These are phyloP conservation scores for Penelope pileata DNA, from an alignment of 2,113 vertebrate species.

Conservation along the genomic window DNA sequence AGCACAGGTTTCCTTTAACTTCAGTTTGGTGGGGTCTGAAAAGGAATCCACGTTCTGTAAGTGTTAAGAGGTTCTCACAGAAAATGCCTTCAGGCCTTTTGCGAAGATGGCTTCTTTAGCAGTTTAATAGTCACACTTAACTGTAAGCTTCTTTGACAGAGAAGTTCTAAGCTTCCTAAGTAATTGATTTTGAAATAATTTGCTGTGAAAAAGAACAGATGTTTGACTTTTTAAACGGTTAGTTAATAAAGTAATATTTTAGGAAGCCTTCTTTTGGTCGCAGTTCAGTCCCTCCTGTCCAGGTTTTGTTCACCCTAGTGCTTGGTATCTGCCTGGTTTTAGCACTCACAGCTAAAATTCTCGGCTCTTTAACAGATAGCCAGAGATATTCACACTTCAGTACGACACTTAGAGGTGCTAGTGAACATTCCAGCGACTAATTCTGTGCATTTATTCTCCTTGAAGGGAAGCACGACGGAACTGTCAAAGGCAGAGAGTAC, in stretches of 20 bases:
- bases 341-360: not conserved
- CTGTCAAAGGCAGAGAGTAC: conserved; percentile 85
- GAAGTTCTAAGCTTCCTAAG: not conserved
- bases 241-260: not conserved
- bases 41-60: not conserved
- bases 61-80: not conserved
- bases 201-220: not conserved
- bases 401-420: fast-evolving
- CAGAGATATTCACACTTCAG: not conserved
- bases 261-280: not conserved
- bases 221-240: not conserved
- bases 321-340: not conserved
- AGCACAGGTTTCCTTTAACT: not conserved
- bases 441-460: conserved; percentile 8
- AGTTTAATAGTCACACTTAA: not conserved
- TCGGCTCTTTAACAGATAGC: not conserved
- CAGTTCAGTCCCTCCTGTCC: not conserved
- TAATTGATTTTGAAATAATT: not conserved
- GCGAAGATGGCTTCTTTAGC: not conserved
- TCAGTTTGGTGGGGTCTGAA: not conserved
- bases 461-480: conserved; percentile 86
- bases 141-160: not conserved
- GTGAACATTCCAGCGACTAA: not conserved
- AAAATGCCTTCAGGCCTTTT: not conserved
- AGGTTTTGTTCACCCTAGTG: not conserved